phyloP scores from a whole-genome alignment of 2,797 vertebrate genomes.

The Remorina albescens region DNA sequence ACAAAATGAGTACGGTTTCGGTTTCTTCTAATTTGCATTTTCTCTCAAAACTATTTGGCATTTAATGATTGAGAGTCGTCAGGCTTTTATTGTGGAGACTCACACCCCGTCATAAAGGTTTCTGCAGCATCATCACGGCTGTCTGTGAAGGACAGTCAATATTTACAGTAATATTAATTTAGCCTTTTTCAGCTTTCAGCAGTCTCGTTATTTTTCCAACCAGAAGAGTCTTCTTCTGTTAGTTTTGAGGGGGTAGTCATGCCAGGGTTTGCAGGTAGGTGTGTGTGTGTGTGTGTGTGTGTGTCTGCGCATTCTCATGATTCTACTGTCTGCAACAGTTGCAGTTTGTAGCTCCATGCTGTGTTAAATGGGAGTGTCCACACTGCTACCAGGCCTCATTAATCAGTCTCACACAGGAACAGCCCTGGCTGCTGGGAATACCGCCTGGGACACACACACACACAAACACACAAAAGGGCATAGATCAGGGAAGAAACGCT shows the following conservation, averaged over 20 bases:
- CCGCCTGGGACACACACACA: constrained; percentile 50
- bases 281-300: constrained; percentile 1
- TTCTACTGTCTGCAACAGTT: constrained; percentile 63
- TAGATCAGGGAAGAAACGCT: no score
- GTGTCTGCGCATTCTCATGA: constrained; percentile 49
- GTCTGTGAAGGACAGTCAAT: background rate
- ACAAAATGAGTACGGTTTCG: no score
- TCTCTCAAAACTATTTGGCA: no score
- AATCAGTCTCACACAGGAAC: constrained; percentile 74
- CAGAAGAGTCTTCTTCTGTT: constrained; percentile 17
- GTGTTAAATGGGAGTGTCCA: constrained; percentile 82
- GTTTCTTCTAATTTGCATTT: no score
- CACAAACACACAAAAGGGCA: constrained; percentile 33
- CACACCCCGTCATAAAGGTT: no score
- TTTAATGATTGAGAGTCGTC: background rate
- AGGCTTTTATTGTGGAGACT: background rate
- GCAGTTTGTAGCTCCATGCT: constrained; percentile 66
- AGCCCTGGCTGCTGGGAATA: constrained; percentile 58
- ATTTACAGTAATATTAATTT: constrained; percentile 12
- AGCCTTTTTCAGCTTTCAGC: constrained; percentile 23
- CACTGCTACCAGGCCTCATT: constrained; percentile 71
- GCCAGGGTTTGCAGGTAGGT: constrained; percentile 10
- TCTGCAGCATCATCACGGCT: no score
- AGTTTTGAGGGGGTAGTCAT: constrained; percentile 6
- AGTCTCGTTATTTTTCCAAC: background rate